Evolutionary conservation across 2,888 invertebrate genomes (phyloP).

Genomic region (Tridacna gigas): DNA sequence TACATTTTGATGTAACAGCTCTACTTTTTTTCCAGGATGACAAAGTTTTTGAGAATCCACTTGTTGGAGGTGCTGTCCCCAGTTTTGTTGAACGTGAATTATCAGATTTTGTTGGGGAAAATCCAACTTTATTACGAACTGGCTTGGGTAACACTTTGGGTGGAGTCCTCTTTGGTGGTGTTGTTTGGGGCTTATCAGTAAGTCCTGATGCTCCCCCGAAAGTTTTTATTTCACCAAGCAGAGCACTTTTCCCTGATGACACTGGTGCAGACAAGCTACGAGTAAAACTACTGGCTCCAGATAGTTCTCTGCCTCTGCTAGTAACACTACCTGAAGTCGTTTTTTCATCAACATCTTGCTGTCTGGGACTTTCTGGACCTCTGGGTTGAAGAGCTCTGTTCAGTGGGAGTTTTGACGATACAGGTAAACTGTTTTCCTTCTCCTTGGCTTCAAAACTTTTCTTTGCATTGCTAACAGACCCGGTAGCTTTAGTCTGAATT

Average conservation of each 20-base stretch:
- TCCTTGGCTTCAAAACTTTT: conserved; percentile 55
- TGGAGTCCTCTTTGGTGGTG: conserved; percentile 49
- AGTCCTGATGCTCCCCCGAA: conserved; percentile 60
- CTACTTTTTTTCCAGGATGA: conserved; percentile 74
- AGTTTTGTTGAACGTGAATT: not conserved
- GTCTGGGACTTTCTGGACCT: conserved; percentile 32
- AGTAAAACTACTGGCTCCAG: not conserved
- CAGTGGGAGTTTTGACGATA: conserved; percentile 41
- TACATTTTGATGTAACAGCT: conserved; percentile 56
- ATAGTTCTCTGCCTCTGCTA: conserved; percentile 36
- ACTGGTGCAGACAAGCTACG: conserved; percentile 10
- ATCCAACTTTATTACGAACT: conserved; percentile 25
- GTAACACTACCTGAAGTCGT: not conserved
- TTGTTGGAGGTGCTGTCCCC: conserved; percentile 17
- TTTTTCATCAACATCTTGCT: conserved; percentile 7
- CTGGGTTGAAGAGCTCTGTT: conserved; percentile 68
- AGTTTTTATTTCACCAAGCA: conserved; percentile 56
- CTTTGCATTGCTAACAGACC: conserved; percentile 39
- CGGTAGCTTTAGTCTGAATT: conserved; percentile 28
- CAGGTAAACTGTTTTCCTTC: conserved; percentile 26
- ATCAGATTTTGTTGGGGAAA: conserved; percentile 28
- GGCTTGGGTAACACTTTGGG: conserved; percentile 60
- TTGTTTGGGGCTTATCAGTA: conserved; percentile 23
- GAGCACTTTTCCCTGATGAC: conserved; percentile 21
- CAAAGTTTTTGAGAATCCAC: conserved; percentile 68